Percentiles rank a stretch among this genome's conserved stretches.
Conservation (phyloP, 2,797 vertebrate species). For the Numenius phaeopus region DNA sequence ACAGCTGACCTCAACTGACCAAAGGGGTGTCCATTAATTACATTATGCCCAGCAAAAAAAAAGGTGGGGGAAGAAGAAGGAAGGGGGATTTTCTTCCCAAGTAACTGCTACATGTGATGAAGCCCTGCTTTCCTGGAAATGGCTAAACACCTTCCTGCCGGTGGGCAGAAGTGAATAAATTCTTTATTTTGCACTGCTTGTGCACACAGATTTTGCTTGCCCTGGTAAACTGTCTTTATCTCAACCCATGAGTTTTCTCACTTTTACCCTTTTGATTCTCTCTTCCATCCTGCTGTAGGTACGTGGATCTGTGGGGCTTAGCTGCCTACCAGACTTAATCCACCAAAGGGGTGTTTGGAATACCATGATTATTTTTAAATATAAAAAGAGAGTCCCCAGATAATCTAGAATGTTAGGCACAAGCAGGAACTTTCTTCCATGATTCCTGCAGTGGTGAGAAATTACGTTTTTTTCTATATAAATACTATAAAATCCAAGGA, state of each 20-base stretch:
- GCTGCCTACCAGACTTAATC: neutral
- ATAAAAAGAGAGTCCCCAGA: neutral
- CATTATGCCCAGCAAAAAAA: neutral
- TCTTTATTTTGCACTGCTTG: neutral
- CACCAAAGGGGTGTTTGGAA: neutral
- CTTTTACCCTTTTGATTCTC: neutral
- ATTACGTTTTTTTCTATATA: neutral
- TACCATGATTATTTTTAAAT: neutral
- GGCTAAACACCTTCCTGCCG: neutral
- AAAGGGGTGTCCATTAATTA: neutral
- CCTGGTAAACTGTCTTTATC: neutral
- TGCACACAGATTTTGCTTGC: neutral
- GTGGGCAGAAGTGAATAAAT: neutral
- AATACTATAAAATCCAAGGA: neutral
- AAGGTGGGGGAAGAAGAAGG: neutral
- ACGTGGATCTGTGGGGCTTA: neutral
- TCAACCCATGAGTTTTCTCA: neutral
- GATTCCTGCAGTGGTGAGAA: neutral
- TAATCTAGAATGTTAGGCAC: neutral
- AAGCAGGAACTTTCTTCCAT: neutral
- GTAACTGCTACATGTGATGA: fast-evolving
- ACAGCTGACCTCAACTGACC: neutral
- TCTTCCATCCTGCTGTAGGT: neutral
- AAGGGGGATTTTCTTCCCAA: neutral
- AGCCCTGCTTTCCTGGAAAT: neutral